Base-by-base conservation (phyloP, 2,113 vertebrate species). In the Aleadryas rufinucha region DNA sequence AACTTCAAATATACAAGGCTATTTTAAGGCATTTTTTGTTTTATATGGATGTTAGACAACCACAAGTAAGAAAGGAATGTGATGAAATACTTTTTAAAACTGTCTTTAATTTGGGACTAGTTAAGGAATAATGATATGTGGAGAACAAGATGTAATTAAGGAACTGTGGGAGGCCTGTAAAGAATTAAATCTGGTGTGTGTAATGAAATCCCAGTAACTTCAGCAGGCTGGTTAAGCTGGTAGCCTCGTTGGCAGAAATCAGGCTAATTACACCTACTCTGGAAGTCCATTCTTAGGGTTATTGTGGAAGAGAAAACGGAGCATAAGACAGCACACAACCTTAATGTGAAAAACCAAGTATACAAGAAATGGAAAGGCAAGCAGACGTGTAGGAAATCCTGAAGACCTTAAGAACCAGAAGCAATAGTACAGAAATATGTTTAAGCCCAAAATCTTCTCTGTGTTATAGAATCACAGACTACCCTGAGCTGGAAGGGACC, bases 141-240 rank as follows among this genome's bases (percentile, higher is more conserved):
- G 52, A 78, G 39, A 94, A 70, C 10, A 66, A 87, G 52, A 63
- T 63, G 35, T 84, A 97, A 70, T 87, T 87, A 81, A 84, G 35
- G 28, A 89, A 82, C 52, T 44, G 31, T 81, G 35, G 50, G 84
- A 59, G 33, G 39, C 44, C 60, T 54, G 15, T 75, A 44, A 87
- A 91, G 37, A 84, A 89, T 78, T 54, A 70, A 70, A 71, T 70
- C 6, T 75, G 14, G 9, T 59, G 15, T 59, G 15, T 59, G 7
- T 39, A 93, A 84, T 84, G 52, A 84, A 88, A 85, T 78, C 12
- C 6, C n/a, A 75, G 4, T 75, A 59, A 79, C 42, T 89, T 93
- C 56, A 70, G 31, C 35, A 63, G 78, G 31, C 52, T 0, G 0
- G 39, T 41, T 1, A 1, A 66, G 35, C 52, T 85, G 14, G 12